These are phyloP conservation scores for Pedionomus torquatus DNA, from an alignment of 2,113 vertebrate genomes.

Conservation along the genomic window DNA sequence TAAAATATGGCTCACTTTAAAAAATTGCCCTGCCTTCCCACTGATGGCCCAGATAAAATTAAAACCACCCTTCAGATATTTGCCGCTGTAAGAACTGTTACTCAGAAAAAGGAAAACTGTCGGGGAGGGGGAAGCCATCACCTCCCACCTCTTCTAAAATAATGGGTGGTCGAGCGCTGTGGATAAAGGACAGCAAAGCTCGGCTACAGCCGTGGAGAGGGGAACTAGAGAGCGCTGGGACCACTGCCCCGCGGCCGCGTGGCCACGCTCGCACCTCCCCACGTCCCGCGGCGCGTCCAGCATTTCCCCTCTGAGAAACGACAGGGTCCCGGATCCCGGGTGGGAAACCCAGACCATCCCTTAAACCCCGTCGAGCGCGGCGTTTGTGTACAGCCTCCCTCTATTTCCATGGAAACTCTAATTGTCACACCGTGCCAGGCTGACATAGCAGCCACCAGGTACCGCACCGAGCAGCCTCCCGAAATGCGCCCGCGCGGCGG, in stretches of 20 bases:
- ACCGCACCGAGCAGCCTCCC: not conserved
- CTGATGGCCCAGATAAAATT: not conserved
- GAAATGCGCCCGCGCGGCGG: not conserved
- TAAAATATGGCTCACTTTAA: not conserved
- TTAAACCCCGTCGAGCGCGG: not conserved
- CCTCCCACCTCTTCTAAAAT: not conserved
- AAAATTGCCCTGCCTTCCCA: not conserved
- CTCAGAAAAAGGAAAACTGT: not conserved
- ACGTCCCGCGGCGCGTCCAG: fast-evolving
- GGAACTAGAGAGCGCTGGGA: fast-evolving
- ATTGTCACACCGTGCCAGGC: not conserved
- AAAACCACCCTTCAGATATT: not conserved
- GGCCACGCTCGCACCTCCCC: fast-evolving
- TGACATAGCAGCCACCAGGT: not conserved
- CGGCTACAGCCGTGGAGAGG: not conserved
- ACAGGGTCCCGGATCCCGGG: fast-evolving
- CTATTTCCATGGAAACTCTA: conserved; percentile 53
- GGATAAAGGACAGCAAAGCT: not conserved
- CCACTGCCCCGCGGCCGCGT: fast-evolving
- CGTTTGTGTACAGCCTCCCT: not conserved
- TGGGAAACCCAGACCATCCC: not conserved
- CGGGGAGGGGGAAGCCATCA: not conserved
- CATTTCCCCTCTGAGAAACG: fast-evolving
- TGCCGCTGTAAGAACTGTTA: not conserved
- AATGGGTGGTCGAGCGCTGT: fast-evolving